Base-by-base conservation (phyloP, 2,797 vertebrate genomes). In the Sebastiscus albofasciatus region DNA sequence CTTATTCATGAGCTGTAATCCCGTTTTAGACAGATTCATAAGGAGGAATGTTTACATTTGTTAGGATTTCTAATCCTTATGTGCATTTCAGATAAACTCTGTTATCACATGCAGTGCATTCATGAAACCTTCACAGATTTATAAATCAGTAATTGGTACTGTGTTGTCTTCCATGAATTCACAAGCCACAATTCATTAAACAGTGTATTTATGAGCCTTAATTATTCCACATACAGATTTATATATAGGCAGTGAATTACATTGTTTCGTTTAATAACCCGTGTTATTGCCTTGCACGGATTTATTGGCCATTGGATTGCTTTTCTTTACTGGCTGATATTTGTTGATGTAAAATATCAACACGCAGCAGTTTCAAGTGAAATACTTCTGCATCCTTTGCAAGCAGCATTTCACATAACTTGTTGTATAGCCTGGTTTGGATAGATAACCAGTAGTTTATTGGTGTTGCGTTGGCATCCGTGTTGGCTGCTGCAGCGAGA, bases 391-490 rank as follows among this genome's bases (percentile, higher is more conserved):
- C 77, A 67, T 88, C 71, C 71, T 55, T 66, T 77, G 74, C 59
- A 22, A 52, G 65, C 56, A 56, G 56, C n/a, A 42, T 14, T 71
- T 60, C 34, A 52, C 59, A 74, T 75, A 33, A 36, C 29, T 65
- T 66, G 69, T 73, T 66, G 79, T 60, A 13, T 54, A 26, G 68
- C 66, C 85, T 84, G 82, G 29, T 72, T 55, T 34, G 56, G 18
- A 60, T 1, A 81, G 80, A 90, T 84, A 88, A 87, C 79, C 72
- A 8, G n/a, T 27, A 8, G 79, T 79, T 68, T 81, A 60, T 71
- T 77, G 72, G 54, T 14, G 60, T 27, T 24, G 52, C 24, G 24
- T 6, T 14, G 8, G 61, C 49, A 20, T 79, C 70, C 7, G 3
- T 5, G 58, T 70, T 62, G 26, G 42, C 49, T 34, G 65, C n/a